A percentile compares a stretch with the other conserved stretches of the same genome.
Evolutionary conservation across 2,113 vertebrate species (phyloP).

Genomic region (Hystrix brachyura): DNA sequence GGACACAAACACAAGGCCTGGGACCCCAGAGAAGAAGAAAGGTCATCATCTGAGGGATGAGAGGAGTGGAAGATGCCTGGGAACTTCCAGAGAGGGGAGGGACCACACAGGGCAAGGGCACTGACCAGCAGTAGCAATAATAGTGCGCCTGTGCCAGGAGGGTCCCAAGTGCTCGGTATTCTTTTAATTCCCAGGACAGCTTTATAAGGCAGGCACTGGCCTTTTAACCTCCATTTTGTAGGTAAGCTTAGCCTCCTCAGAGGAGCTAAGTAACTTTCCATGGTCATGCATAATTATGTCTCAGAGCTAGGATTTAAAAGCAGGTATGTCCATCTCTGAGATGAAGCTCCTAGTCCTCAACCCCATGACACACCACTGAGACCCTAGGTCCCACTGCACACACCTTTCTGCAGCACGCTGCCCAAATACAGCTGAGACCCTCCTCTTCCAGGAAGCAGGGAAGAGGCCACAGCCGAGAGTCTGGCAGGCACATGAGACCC

Average conservation of each 20-base stretch:
- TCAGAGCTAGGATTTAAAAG: slow-evolving; percentile 19
- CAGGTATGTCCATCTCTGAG: background rate
- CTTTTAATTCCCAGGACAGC: background rate
- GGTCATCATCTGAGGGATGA: background rate
- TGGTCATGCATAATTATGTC: background rate
- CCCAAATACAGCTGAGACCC: background rate
- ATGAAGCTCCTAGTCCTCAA: background rate
- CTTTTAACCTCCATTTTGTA: slow-evolving; percentile 55
- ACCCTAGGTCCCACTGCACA: background rate
- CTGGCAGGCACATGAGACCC: background rate
- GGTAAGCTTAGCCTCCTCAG: background rate
- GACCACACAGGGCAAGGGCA: background rate
- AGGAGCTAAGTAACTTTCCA: background rate
- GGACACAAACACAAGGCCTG: background rate
- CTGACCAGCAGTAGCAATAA: background rate
- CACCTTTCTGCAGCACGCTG: background rate
- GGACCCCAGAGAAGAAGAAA: background rate
- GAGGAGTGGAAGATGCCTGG: background rate
- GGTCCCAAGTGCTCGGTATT: background rate
- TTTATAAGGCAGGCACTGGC: background rate
- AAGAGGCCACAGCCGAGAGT: background rate
- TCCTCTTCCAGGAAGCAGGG: background rate
- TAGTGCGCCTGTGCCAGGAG: background rate
- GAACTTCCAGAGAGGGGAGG: background rate
- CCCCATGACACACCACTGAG: background rate